Evolutionary conservation across 2,888 invertebrate genomes (phyloP), one percentile per base, ranked within the genome.

Genomic region (Zygogramma bicolorata): DNA sequence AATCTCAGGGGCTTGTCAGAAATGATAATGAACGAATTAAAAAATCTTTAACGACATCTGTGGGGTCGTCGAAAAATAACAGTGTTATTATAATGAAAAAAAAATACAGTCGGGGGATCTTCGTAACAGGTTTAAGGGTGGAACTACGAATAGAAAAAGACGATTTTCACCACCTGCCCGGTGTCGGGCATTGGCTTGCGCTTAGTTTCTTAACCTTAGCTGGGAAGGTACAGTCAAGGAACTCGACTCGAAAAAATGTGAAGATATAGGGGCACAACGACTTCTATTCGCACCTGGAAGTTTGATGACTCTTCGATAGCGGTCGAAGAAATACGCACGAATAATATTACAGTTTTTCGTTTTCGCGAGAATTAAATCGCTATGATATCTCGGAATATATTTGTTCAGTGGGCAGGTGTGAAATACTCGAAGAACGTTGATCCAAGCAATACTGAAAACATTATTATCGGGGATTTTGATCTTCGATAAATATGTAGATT

Each of bases 101-200:
- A 73, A 69, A 34, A 59, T 60, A 60, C 67, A 66, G 71, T 72
- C 65, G 49, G 68, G 73, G 75, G 70, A 66, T 58, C 46, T 68
- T 68, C 59, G 42, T 61, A 73, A 73, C 73, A 73, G 76, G 73
- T 74, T 75, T 61, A 49, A 71, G 69, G 73, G 71, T 73, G 68
- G 65, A 67, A 68, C 65, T 42, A 60, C n/a, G 68, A 29, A 58
- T 66, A 73, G 46, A 69, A 69, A 73, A 73, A 65, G 65, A 65
- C 68, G 59, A 60, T 53, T 40, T 65, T 18, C 27, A 65, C 65
- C 73, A 73, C 73, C 73, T 73, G 73, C 73, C 66, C 29, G 1
- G 15, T 18, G 59, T 29, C 60, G 69, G 67, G 66, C 73, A 65
- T 68, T 73, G 53, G 66, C 73, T 66, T 69, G 68, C 63, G 60